These are phyloP conservation scores for Paramisgurnus dabryanus DNA, from an alignment of 2,113 vertebrate genomes.

Conservation along the genomic window DNA sequence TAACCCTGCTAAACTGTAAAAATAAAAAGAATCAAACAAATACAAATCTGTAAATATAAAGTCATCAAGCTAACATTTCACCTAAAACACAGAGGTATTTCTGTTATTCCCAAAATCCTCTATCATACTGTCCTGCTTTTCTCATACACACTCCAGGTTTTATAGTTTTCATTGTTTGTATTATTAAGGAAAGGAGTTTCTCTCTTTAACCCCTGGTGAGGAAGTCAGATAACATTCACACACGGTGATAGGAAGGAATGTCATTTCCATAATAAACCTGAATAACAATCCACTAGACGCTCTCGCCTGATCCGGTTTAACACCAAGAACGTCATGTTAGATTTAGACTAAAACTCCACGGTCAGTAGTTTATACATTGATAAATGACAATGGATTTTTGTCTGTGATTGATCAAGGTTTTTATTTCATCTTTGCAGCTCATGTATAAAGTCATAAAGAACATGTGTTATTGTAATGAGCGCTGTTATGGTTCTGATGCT, in stretches of 20 bases:
- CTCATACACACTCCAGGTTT: neutral
- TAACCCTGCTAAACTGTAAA: no score
- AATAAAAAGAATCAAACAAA: no score
- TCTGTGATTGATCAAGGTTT: no score
- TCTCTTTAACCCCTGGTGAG: constrained; percentile 42
- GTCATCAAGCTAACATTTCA: neutral
- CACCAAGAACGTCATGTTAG: neutral
- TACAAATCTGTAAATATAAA: no score
- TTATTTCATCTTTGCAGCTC: no score
- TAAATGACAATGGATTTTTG: no score
- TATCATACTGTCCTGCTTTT: neutral
- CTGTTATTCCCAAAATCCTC: neutral
- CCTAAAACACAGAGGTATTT: constrained; percentile 18
- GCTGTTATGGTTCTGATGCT: neutral
- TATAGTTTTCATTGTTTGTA: constrained; percentile 54
- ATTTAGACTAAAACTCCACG: constrained; percentile 8
- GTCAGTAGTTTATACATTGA: no score
- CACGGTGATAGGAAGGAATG: constrained; percentile 33
- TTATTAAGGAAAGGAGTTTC: constrained; percentile 48
- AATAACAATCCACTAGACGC: neutral
- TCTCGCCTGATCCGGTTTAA: neutral
- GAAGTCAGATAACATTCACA: constrained; percentile 60
- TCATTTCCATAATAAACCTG: constrained; percentile 9
- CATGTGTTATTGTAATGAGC: neutral
- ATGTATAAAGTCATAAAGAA: neutral